Evolutionary conservation across 2,113 vertebrate genomes (phyloP).

Genomic region (Gallinago jamesoni): DNA sequence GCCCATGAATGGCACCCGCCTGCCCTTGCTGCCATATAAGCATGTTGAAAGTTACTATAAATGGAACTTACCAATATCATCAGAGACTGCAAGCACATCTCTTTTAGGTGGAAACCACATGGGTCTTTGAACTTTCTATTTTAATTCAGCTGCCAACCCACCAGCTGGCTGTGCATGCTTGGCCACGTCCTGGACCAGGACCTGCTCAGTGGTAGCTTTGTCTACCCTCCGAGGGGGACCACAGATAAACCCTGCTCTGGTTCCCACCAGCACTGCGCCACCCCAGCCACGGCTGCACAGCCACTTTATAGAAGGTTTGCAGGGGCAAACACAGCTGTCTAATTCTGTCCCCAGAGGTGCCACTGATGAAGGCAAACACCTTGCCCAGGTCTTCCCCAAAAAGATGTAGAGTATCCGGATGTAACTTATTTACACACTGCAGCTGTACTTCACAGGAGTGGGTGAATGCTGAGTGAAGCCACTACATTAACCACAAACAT

Average conservation of each 20-base stretch:
- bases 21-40: fast-evolving
- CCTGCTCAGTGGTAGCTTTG: fast-evolving
- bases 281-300: not conserved
- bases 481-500: not conserved
- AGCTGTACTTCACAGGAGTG: not conserved
- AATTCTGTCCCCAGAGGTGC: not conserved
- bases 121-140: not conserved
- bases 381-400: not conserved
- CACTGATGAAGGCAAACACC: fast-evolving
- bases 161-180: not conserved
- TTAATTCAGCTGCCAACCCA: not conserved
- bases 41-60: not conserved
- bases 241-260: not conserved
- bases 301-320: not conserved
- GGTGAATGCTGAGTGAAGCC: not conserved
- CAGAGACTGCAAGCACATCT: not conserved
- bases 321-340: fast-evolving
- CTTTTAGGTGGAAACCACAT: not conserved
- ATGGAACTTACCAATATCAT: fast-evolving
- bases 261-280: not conserved
- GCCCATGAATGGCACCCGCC: not conserved
- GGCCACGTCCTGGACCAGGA: not conserved
- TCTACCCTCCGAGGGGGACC: too few species aligned
- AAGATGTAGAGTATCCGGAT: not conserved
- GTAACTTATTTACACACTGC: too few species aligned